Percentiles rank a stretch among this genome's conserved stretches.
Conservation (phyloP, 1,140 invertebrate genomes). For the Caenorhabditis inopinata region DNA sequence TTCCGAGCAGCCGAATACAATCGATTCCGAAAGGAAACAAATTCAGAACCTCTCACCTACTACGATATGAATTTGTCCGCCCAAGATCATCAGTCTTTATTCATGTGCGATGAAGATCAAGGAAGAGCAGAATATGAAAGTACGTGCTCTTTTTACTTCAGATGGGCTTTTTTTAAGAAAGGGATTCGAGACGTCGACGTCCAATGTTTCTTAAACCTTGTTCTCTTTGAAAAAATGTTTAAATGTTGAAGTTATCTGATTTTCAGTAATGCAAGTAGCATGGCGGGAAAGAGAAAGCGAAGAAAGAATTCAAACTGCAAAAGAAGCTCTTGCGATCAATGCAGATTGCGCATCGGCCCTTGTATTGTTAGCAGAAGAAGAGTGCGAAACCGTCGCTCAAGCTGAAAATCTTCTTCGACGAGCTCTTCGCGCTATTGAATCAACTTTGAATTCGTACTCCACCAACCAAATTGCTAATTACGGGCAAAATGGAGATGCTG, state of each 20-base stretch:
- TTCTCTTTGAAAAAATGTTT: too few relatives aligned
- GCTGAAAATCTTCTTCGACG: conserved; percentile 77
- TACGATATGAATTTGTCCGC: conserved; percentile 99
- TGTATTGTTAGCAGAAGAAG: conserved; percentile 92
- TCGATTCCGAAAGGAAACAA: conserved; percentile 80
- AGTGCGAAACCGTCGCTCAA: conserved; percentile 85
- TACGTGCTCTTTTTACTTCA: too few relatives aligned
- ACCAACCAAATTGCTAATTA: conserved; percentile 71
- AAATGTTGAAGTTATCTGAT: too few relatives aligned
- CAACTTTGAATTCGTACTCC: conserved; percentile 72
- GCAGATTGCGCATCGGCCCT: conserved; percentile 91
- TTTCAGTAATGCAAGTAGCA: conserved; percentile 87
- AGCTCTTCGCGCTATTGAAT: conserved; percentile 83
- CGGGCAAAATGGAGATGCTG: conserved; percentile 71
- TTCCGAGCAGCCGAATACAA: conserved; percentile 95
- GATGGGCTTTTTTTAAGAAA: too few relatives aligned
- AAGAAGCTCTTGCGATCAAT: conserved; percentile 85
- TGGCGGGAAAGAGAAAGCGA: conserved; percentile 92
- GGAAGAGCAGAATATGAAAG: conserved; percentile 89
- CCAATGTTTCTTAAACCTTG: too few relatives aligned
- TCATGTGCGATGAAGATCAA: conserved; percentile 86
- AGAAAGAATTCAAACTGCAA: conserved; percentile 85
- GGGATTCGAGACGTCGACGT: too few relatives aligned
- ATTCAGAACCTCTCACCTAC: conserved; percentile 92
- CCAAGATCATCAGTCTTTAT: conserved; percentile 97